Evolutionary conservation across 1,140 invertebrate species (phyloP).

Genomic region (Epicauta chinensis): DNA sequence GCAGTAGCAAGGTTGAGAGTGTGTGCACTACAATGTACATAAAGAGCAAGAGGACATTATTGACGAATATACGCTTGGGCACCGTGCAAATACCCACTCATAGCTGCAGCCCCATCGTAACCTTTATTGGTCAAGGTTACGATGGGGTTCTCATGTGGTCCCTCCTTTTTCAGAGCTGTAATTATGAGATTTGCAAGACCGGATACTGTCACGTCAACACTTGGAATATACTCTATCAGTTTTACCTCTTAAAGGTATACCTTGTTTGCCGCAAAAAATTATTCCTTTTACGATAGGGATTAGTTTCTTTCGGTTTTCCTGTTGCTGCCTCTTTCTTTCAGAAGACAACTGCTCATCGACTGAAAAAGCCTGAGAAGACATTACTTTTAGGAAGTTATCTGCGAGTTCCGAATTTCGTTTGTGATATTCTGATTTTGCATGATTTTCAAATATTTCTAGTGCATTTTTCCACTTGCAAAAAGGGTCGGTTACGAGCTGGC

Average conservation of each 20-base stretch:
- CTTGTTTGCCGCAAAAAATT: slow-evolving; percentile 16
- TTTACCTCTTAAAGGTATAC: slow-evolving; percentile 16
- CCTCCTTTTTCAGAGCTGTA: slow-evolving; percentile 16
- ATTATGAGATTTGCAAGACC: slow-evolving; percentile 13
- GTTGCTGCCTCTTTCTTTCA: no score
- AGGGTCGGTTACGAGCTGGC: no score
- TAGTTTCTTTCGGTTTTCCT: no score
- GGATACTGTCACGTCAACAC: slow-evolving; percentile 23
- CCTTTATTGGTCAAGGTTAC: slow-evolving; percentile 31
- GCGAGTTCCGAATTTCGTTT: no score
- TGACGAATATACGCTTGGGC: slow-evolving; percentile 21
- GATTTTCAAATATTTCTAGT: no score
- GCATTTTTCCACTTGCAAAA: no score
- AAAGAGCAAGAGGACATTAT: slow-evolving; percentile 16
- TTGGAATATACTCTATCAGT: slow-evolving; percentile 22
- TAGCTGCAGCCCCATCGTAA: slow-evolving; percentile 34
- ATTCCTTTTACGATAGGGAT: no score
- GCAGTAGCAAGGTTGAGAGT: slow-evolving; percentile 15
- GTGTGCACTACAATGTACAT: slow-evolving; percentile 16
- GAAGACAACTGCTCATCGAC: no score
- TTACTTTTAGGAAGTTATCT: no score
- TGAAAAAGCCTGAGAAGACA: no score
- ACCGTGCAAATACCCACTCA: slow-evolving; percentile 32
- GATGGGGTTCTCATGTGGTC: slow-evolving; percentile 29
- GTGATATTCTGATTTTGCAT: no score